Percentiles rank a stretch among this genome's conserved stretches.
These are phyloP conservation scores for Erythrocebus patas DNA, from an alignment of 2,113 vertebrate species.

Conservation along the genomic window DNA sequence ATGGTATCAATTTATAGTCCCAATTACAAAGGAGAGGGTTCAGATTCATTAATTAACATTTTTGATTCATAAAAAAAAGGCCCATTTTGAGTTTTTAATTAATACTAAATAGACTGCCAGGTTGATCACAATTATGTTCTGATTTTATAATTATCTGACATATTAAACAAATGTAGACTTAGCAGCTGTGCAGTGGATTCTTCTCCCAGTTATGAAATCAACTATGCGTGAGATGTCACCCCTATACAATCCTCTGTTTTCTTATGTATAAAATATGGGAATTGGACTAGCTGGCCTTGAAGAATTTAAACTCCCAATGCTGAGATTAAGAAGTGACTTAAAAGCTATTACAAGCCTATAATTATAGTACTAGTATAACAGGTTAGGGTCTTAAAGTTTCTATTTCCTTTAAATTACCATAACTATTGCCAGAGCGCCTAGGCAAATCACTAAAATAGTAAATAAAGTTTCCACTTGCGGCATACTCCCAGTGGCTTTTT, in stretches of 20 bases:
- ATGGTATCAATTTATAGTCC: not conserved
- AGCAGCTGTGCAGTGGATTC: not conserved
- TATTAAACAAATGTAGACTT: conserved; percentile 30
- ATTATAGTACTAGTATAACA: conserved; percentile 25
- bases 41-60: conserved; percentile 41
- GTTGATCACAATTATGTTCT: conserved; percentile 32
- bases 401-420: conserved; percentile 56
- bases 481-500: conserved; percentile 38
- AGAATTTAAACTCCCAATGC: conserved; percentile 29
- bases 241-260: conserved; percentile 21
- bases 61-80: not conserved
- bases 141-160: conserved; percentile 43
- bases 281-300: conserved; percentile 33
- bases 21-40: not conserved
- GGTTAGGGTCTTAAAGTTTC: conserved; percentile 44
- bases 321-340: conserved; percentile 60
- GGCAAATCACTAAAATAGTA: conserved; percentile 50
- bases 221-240: not conserved
- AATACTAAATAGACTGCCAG: not conserved
- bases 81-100: conserved; percentile 44
- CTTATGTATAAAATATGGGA: conserved; percentile 1
- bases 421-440: conserved; percentile 15
- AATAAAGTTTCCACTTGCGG: conserved; percentile 49
- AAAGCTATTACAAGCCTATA: not conserved
- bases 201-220: conserved; percentile 14